phyloP scores from a whole-genome alignment of 2,888 invertebrate genomes.

The Drosophila atripex region DNA sequence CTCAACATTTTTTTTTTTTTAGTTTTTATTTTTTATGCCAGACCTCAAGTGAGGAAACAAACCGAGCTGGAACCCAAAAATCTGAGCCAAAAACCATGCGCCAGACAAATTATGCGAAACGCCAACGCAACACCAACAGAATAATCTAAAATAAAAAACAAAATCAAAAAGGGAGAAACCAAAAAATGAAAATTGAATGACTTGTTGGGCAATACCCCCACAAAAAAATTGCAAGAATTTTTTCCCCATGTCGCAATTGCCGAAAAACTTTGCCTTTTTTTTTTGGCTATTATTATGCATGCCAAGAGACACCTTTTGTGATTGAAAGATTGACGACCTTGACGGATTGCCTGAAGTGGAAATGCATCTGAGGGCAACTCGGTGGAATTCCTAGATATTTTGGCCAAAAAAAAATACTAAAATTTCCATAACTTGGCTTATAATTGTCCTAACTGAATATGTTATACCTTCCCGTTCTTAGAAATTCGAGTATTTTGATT shows the following conservation, averaged over 20 bases:
- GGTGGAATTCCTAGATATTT: not conserved
- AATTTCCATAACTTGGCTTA: too few relatives aligned
- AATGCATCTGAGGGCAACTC: slow-evolving; percentile 5
- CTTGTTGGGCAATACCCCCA: slow-evolving; percentile 6
- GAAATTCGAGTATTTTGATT: too few relatives aligned
- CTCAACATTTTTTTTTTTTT: slow-evolving; percentile 48
- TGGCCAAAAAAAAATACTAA: too few relatives aligned
- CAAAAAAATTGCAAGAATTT: slow-evolving; percentile 14
- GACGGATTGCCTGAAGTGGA: slow-evolving; percentile 14
- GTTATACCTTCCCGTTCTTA: too few relatives aligned
- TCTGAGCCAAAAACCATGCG: slow-evolving; percentile 12
- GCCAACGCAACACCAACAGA: slow-evolving; percentile 49
- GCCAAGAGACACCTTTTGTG: slow-evolving; percentile 18
- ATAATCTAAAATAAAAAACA: slow-evolving; percentile 47
- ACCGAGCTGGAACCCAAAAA: slow-evolving; percentile 30
- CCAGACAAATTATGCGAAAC: slow-evolving; percentile 66
- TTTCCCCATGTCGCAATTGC: slow-evolving; percentile 3
- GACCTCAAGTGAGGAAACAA: slow-evolving; percentile 62
- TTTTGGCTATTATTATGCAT: slow-evolving; percentile 15
- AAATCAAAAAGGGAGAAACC: slow-evolving; percentile 20
- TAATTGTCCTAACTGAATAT: too few relatives aligned
- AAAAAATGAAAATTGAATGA: slow-evolving; percentile 4
- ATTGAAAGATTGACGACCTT: slow-evolving; percentile 20
- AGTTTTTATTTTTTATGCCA: slow-evolving; percentile 10
- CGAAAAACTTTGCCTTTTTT: not conserved